Percentiles rank a stretch among this genome's conserved stretches.
phyloP scores from a whole-genome alignment of 2,113 vertebrate genomes.

The Melanostigma gelatinosum region DNA sequence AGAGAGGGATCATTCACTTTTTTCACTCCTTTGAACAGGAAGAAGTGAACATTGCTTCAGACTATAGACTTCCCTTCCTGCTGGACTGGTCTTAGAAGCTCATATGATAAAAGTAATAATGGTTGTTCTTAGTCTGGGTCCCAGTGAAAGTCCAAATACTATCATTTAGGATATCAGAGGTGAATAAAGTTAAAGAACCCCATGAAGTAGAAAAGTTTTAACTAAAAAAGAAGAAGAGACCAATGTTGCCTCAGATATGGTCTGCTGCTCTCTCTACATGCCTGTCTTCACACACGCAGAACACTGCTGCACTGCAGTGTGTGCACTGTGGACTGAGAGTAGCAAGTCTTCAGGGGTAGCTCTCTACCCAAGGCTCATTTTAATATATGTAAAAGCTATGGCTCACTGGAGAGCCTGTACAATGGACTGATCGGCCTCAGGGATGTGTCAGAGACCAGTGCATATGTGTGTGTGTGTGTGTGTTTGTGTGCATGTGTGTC shows the following conservation, averaged over 20 bases:
- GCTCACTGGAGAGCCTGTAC: slow-evolving; percentile 76
- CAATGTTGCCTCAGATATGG: slow-evolving; percentile 64
- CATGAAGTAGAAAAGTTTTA: slow-evolving; percentile 64
- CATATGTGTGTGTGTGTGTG: slow-evolving; percentile 27
- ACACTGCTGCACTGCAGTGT: slow-evolving; percentile 44
- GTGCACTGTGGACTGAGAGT: slow-evolving; percentile 53
- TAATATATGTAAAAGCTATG: slow-evolving; percentile 82
- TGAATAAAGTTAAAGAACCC: slow-evolving; percentile 58
- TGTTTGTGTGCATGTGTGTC: slow-evolving; percentile 16
- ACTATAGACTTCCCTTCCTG: neutral
- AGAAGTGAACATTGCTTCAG: neutral
- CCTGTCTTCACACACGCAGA: slow-evolving; percentile 66
- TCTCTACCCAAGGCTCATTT: slow-evolving; percentile 76
- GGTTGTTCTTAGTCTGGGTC: slow-evolving; percentile 14
- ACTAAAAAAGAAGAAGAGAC: slow-evolving; percentile 46
- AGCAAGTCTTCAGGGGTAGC: slow-evolving; percentile 62
- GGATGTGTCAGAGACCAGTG: slow-evolving; percentile 72
- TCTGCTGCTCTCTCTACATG: slow-evolving; percentile 66
- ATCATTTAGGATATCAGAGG: slow-evolving; percentile 39
- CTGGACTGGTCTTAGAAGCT: neutral
- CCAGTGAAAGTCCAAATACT: slow-evolving; percentile 24
- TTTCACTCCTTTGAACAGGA: neutral
- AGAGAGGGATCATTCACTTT: too few relatives aligned
- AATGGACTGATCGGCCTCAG: slow-evolving; percentile 77
- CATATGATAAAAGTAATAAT: slow-evolving; percentile 22